Evolutionary conservation across 2,888 invertebrate genomes (phyloP), one percentile per base, ranked within the genome.

Genomic region (Heteropelma amictum): DNA sequence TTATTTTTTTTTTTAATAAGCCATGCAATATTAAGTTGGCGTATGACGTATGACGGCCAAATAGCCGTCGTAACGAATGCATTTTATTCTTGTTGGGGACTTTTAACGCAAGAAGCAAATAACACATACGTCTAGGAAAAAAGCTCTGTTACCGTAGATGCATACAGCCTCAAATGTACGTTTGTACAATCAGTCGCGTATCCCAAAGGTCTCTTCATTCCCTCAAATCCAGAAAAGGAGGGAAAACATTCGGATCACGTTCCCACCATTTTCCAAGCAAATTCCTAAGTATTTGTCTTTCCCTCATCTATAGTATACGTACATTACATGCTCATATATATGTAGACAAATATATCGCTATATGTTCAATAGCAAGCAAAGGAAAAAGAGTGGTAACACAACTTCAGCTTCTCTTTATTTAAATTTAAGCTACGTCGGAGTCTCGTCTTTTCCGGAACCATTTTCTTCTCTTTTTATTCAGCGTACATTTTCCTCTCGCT

Each of bases 321-420:
- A n/a, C n/a, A n/a, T n/a, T n/a, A n/a, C n/a, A n/a, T n/a, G n/a
- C n/a, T n/a, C n/a, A n/a, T n/a, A n/a, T n/a, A n/a, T n/a, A n/a
- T n/a, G n/a, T n/a, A n/a, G n/a, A n/a, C n/a, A n/a, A n/a, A n/a
- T n/a, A n/a, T n/a, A n/a, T n/a, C n/a, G n/a, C n/a, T n/a, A n/a
- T n/a, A 64, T 73, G 71, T 74, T 78, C 70, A 73, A 80, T 78
- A 71, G 77, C 49, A 28, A 78, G 72, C 17, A 38, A 53, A 63
- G 26, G 28, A 28, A 45, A 58, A 42, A n/a, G n/a, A n/a, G 14
- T 7, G 30, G n/a, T 17, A 54, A 40, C 54, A 28, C 54, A 78
- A 74, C 78, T 79, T 79, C 74, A 47, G 30, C 53, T 73, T 75
- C 56, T 69, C 60, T 69, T 74, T 69, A 64, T 74, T 74, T 64